These are phyloP conservation scores for Phymastichus coffea DNA, from an alignment of 1,140 invertebrate species.

Conservation along the genomic window DNA sequence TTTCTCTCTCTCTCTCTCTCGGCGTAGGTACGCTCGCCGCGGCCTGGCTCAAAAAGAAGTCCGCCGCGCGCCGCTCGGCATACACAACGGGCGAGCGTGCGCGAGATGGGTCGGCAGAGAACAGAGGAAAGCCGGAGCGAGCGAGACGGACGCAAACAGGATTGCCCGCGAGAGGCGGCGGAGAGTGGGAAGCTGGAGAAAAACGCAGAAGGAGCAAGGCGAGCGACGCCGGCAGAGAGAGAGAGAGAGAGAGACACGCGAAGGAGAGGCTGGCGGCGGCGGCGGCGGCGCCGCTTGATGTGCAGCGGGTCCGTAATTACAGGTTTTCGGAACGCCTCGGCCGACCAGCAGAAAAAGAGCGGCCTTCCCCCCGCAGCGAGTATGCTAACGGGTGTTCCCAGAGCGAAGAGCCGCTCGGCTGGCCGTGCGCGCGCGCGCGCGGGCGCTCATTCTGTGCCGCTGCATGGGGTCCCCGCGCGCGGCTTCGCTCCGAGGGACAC, in stretches of 20 bases:
- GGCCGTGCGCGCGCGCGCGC: too few relatives aligned
- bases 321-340: conserved; percentile 54
- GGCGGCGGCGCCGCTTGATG: conserved; percentile 54
- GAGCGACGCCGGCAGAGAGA: conserved; percentile 10
- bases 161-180: background rate
- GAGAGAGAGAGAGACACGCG: conserved; percentile 30
- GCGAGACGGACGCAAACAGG: conserved; percentile 16
- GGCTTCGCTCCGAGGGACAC: too few relatives aligned
- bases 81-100: background rate
- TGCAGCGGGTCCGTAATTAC: conserved; percentile 55
- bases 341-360: conserved; percentile 35
- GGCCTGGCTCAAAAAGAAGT: conserved; percentile 11
- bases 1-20: background rate
- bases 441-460: background rate
- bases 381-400: conserved; percentile 39
- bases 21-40: conserved; percentile 2
- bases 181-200: conserved; percentile 15
- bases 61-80: background rate
- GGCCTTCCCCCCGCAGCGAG: conserved; percentile 33
- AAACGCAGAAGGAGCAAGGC: conserved; percentile 21
- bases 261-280: conserved; percentile 22
- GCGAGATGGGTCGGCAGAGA: conserved; percentile 20
- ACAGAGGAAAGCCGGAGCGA: conserved; percentile 19
- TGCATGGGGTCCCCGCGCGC: background rate
- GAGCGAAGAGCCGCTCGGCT: conserved; percentile 2